Base-by-base conservation (phyloP, 2,113 vertebrate genomes). In the Balaeniceps rex region DNA sequence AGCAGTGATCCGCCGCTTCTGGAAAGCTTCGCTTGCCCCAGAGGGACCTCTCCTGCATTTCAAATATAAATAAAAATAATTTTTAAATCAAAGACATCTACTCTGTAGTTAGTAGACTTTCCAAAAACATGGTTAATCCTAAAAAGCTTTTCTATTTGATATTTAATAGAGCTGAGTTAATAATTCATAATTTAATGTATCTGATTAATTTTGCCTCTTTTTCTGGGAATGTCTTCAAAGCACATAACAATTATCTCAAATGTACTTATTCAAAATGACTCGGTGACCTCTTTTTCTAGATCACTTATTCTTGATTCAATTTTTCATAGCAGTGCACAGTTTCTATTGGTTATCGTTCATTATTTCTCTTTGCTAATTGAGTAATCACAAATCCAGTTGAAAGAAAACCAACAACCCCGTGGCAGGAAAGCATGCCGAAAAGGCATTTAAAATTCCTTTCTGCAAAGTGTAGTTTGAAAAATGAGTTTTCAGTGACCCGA, bases 161-260 rank as follows among this genome's bases (percentile, higher is more conserved):
- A 80, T 69, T 97, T 97, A 94, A 95, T 94, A 96, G 91, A 90
- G 46, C 70, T 9, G 83, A 94, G 91, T 97, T 96, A 97, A 97
- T 96, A 97, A 97, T 97, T 96, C 87, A 95, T 97, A 89, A 94
- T 95, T 95, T 97, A 94, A 97, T 94, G 89, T 92, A 91, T 89
- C 89, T 96, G 94, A 97, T 97, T 95, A 97, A 97, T 94, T 94
- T 97, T 89, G 74, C 57, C 81, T 89, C 80, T 94, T 94, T 97
- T 87, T 87, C 93, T 92, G 24, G 0, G 63, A 95, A 87, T 51
- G 66, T 93, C 91, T 93, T 97, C 95, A 89, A 87, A 96, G 97
- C 83, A 38, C 70, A 11, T 57, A 68, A 95, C 89, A 89, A 84
- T 96, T 97, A 94, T 89, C 89, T 95, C 93, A 91, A 92, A 94